A percentile compares a stretch with the other conserved stretches of the same genome.
phyloP scores from a whole-genome alignment of 2,888 invertebrate genomes.

The Catotricha subobsoleta region DNA sequence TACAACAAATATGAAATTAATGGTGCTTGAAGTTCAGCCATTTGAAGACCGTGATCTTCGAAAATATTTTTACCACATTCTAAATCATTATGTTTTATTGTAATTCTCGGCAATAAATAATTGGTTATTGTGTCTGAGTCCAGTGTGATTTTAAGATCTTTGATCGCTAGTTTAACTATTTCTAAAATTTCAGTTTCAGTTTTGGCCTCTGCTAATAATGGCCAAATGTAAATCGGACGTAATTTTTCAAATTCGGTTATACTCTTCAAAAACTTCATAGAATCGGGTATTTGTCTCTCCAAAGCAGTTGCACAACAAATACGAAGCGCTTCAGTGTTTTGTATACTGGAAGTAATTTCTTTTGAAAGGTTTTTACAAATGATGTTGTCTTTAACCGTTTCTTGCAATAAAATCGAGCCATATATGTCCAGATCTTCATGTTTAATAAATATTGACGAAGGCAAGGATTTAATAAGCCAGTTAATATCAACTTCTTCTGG shows the following conservation, averaged over 20 bases:
- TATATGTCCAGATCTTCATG: conserved; percentile 35
- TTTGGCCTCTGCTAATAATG: conserved; percentile 34
- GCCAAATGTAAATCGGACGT: conserved; percentile 49
- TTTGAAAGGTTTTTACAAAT: no score
- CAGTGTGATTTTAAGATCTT: no score
- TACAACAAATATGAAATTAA: conserved; percentile 20
- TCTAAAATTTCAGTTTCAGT: conserved; percentile 26
- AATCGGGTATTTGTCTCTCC: conserved; percentile 17
- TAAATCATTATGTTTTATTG: conserved; percentile 18
- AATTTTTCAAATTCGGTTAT: conserved; percentile 17
- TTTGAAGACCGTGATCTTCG: conserved; percentile 18
- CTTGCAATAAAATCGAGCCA: conserved; percentile 36
- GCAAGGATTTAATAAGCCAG: conserved; percentile 28
- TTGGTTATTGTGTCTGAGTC: conserved; percentile 41
- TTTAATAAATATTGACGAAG: conserved; percentile 31
- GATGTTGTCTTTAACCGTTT: conserved; percentile 38
- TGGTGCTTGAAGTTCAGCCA: conserved; percentile 17
- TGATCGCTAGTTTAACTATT: background rate
- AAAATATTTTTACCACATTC: conserved; percentile 19
- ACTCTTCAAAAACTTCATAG: conserved; percentile 16
- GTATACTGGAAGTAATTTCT: conserved; percentile 24
- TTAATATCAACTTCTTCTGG: no score
- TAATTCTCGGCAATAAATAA: conserved; percentile 34
- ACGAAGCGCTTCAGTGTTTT: conserved; percentile 28
- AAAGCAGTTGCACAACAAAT: conserved; percentile 37